A percentile compares a stretch with the other conserved stretches of the same genome.
Evolutionary conservation across 2,797 vertebrate genomes (phyloP).

Genomic region (Bradypodion pumilum): DNA sequence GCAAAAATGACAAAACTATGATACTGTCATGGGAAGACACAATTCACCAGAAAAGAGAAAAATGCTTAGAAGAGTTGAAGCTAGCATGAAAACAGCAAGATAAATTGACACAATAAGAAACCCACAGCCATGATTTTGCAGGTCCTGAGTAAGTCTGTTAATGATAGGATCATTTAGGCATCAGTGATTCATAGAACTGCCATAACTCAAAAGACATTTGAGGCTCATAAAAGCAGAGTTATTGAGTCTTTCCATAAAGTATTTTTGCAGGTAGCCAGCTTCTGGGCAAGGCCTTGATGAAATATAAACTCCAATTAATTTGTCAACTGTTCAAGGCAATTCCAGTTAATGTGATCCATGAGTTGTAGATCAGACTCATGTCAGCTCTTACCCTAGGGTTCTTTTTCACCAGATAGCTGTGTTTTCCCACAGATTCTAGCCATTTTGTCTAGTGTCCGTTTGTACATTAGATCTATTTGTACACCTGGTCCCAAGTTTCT

Average conservation of each 20-base stretch:
- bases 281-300: not conserved
- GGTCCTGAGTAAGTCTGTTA: too few species aligned
- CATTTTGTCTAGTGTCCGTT: not conserved
- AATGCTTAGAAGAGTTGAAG: too few species aligned
- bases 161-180: too few species aligned
- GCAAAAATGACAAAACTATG: too few species aligned
- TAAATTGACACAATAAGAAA: too few species aligned
- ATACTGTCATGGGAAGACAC: too few species aligned
- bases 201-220: too few species aligned
- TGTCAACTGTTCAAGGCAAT: not conserved
- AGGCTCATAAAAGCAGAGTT: not conserved
- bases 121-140: too few species aligned
- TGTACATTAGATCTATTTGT: not conserved
- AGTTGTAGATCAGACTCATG: not conserved
- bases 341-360: not conserved
- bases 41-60: too few species aligned
- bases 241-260: conserved; percentile 23
- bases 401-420: not conserved
- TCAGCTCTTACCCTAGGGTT: not conserved
- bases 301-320: too few species aligned
- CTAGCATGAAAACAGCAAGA: too few species aligned
- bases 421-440: not conserved
- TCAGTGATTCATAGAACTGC: too few species aligned
- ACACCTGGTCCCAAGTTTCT: not conserved
- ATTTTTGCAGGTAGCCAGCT: conserved; percentile 15